Evolutionary conservation across 2,797 vertebrate species (phyloP).

Genomic region (Acrossocheilus fasciatus): DNA sequence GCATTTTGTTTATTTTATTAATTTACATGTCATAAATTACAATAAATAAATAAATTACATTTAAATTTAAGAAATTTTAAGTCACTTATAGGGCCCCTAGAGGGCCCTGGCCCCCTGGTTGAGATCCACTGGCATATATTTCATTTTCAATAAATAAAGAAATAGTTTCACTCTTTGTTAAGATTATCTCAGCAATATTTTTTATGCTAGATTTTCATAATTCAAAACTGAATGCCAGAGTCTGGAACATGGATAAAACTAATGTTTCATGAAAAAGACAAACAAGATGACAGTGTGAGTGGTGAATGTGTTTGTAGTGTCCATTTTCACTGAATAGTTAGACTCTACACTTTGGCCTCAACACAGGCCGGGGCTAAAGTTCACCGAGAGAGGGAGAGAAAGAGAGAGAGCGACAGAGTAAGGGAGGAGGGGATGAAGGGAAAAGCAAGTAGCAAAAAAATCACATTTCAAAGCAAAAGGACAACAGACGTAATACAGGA

Average conservation of each 20-base stretch:
- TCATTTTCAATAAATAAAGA: background rate
- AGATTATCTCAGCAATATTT: background rate
- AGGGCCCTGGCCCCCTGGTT: background rate
- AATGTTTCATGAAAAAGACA: background rate
- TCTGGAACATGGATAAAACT: background rate
- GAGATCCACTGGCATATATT: background rate
- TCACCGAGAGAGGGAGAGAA: slow-evolving; percentile 67
- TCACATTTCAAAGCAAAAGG: slow-evolving; percentile 75
- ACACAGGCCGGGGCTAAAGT: slow-evolving; percentile 79
- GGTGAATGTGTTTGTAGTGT: slow-evolving; percentile 41
- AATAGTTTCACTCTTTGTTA: background rate
- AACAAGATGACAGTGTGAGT: background rate
- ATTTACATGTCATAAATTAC: no score
- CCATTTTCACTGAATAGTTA: slow-evolving; percentile 69
- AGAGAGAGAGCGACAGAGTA: slow-evolving; percentile 35
- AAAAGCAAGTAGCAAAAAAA: slow-evolving; percentile 71
- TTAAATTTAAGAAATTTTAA: background rate
- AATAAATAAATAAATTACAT: background rate
- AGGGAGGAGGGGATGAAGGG: slow-evolving; percentile 74
- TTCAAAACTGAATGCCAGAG: background rate
- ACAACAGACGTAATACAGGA: slow-evolving; percentile 69
- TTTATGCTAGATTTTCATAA: no score
- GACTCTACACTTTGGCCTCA: slow-evolving; percentile 77
- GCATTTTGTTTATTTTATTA: background rate
- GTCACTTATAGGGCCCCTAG: background rate